Evolutionary conservation across 2,888 invertebrate species (phyloP).

Genomic region (Ecliptopera silaceata): DNA sequence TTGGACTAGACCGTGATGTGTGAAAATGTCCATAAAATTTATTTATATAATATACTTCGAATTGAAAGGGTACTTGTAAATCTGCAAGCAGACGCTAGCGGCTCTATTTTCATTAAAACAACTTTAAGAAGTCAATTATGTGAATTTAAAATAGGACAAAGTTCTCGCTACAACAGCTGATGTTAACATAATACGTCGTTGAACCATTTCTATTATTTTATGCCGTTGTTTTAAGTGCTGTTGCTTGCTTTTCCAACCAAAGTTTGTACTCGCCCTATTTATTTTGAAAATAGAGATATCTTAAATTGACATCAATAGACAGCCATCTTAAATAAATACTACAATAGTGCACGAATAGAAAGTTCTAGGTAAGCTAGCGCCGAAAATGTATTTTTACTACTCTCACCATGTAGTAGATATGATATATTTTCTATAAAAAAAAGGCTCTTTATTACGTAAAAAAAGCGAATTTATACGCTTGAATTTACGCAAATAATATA

Average conservation of each 20-base stretch:
- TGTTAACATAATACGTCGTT: slow-evolving; percentile 1
- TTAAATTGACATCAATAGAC: not conserved
- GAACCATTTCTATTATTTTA: slow-evolving; percentile 1
- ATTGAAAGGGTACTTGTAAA: no score
- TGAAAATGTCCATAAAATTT: no score
- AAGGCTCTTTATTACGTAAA: no score
- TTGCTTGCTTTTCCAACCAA: not conserved
- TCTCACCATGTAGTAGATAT: no score
- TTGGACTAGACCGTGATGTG: no score
- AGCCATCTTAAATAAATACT: no score
- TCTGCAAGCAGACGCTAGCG: not conserved
- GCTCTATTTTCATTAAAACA: slow-evolving; percentile 1
- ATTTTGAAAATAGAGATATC: not conserved
- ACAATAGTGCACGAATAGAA: no score
- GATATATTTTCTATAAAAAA: no score
- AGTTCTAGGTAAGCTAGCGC: no score
- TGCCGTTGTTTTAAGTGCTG: not conserved
- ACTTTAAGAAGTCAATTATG: slow-evolving; percentile 12
- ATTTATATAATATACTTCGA: no score
- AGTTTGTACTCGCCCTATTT: not conserved
- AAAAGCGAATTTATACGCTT: no score
- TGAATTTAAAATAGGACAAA: not conserved
- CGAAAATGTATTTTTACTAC: no score
- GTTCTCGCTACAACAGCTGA: not conserved
- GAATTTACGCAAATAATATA: not conserved